Conservation (phyloP, 1,140 invertebrate genomes). For the Calephelis nemesis region DNA sequence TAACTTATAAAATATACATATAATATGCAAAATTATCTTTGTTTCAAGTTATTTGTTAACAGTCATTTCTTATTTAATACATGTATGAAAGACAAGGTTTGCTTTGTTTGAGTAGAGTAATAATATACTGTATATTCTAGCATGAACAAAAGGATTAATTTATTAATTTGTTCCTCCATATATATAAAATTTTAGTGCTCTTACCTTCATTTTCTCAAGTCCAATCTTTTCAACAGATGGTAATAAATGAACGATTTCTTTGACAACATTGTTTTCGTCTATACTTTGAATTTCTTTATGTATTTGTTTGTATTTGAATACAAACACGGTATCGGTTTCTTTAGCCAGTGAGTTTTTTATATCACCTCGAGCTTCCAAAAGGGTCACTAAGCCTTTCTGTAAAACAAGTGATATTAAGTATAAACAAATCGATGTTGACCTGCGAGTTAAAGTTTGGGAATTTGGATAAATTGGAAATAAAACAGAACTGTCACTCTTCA, state of each 20-base stretch:
- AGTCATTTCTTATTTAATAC: too few relatives aligned
- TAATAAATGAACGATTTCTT: conserved; percentile 47
- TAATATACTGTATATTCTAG: too few relatives aligned
- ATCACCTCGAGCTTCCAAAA: conserved; percentile 48
- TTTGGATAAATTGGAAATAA: too few relatives aligned
- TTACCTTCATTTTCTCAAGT: conserved; percentile 57
- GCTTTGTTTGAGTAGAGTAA: too few relatives aligned
- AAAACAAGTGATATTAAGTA: conserved; percentile 26
- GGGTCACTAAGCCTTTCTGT: conserved; percentile 49
- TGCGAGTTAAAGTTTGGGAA: too few relatives aligned
- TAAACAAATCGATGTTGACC: not conserved
- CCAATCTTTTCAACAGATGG: conserved; percentile 50
- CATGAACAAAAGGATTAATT: not conserved
- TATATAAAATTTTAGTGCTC: conserved; percentile 2
- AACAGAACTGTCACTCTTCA: too few relatives aligned
- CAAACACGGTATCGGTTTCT: conserved; percentile 44
- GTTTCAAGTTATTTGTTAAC: too few relatives aligned
- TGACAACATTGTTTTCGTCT: conserved; percentile 53
- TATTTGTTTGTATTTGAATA: conserved; percentile 47
- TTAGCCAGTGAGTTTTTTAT: conserved; percentile 40
- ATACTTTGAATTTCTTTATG: conserved; percentile 45
- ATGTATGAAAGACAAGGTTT: too few relatives aligned
- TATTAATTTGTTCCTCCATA: not conserved
- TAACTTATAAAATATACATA: too few relatives aligned
- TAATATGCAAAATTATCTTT: too few relatives aligned